phyloP scores from a whole-genome alignment of 1,140 invertebrate genomes.

The Cyclargus thomasi region DNA sequence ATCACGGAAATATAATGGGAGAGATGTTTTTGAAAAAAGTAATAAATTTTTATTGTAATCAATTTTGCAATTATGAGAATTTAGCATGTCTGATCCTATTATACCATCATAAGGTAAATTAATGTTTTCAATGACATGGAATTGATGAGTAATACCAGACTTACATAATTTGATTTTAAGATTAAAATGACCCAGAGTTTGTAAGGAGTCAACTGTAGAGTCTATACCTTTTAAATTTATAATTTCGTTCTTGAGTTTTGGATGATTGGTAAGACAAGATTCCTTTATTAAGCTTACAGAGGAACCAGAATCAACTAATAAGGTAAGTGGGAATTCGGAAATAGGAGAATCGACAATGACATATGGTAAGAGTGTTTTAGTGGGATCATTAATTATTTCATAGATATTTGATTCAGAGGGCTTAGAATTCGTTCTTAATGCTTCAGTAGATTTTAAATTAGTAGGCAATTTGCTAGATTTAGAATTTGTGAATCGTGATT shows the following conservation, averaged over 20 bases:
- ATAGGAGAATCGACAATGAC: slow-evolving; percentile 17
- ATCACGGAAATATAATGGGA: slow-evolving; percentile 28
- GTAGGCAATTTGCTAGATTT: no score
- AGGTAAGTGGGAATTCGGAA: slow-evolving; percentile 20
- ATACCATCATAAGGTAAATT: slow-evolving; percentile 35
- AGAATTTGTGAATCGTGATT: no score
- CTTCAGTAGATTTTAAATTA: no score
- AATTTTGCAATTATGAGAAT: slow-evolving; percentile 23
- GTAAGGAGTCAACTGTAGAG: slow-evolving; percentile 4
- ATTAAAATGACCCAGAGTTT: slow-evolving; percentile 21
- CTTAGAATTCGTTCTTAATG: background rate
- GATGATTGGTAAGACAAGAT: slow-evolving; percentile 3
- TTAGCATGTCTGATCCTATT: slow-evolving; percentile 30
- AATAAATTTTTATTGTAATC: slow-evolving; percentile 27
- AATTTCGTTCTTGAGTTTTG: slow-evolving; percentile 20
- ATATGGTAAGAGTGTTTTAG: slow-evolving; percentile 7
- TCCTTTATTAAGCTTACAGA: slow-evolving; percentile 21
- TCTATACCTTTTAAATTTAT: slow-evolving; percentile 22
- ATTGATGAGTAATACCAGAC: slow-evolving; percentile 17
- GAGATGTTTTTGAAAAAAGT: slow-evolving; percentile 14
- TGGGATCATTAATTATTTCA: background rate
- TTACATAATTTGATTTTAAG: slow-evolving; percentile 17
- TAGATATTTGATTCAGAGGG: background rate
- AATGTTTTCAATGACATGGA: slow-evolving; percentile 28
- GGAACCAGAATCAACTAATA: slow-evolving; percentile 23